Base-by-base conservation (phyloP, 2,113 vertebrate genomes). In the Poicephalus gulielmi region DNA sequence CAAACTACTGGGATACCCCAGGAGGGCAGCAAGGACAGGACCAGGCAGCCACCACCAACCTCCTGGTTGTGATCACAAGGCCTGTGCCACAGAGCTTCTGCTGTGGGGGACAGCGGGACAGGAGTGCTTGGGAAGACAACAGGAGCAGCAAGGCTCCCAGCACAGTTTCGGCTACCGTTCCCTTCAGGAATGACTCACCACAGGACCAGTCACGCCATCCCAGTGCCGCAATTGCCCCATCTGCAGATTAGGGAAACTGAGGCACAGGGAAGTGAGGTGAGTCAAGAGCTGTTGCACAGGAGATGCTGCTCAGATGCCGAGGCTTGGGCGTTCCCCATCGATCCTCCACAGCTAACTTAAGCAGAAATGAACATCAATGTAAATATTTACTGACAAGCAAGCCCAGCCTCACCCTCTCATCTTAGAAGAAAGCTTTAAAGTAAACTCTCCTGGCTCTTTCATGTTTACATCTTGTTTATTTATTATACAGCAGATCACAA, bases 401-500 rank as follows among this genome's bases (percentile, higher is more conserved):
- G 86, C 93, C 84, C 94, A 86, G 95, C 96, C 95, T 96, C 96
- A 96, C 94, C 96, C 95, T 94, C 90, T 86, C 46, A 33, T 96
- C 88, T 88, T 55, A 86, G 70, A 92, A 79, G 94, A 80, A 85
- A 84, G 60, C 84, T 82, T 96, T 90, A 88, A 92, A 96, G 95
- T 96, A 96, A 97, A 97, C 95, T 94, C 94, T 92, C 87, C 95
- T 92, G 83, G 92, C 35, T 85, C 91, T 92, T 95, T 96, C 77
- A 87, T 94, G 96, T 93, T 96, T 93, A 95, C 94, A 35, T 73
- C 77, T 94, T 95, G 94, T 97, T 97, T 97, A 96, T 97, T 97
- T 97, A 94, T 96, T 97, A 96, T 96, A 96, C 95, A 97, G 92
- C 92, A 92, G 92, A 96, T 97, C 96, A 97, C 96, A 95, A 97